A percentile compares a stretch with the other conserved stretches of the same genome.
phyloP scores from a whole-genome alignment of 2,888 invertebrate species.

The Priocnemis perturbator region DNA sequence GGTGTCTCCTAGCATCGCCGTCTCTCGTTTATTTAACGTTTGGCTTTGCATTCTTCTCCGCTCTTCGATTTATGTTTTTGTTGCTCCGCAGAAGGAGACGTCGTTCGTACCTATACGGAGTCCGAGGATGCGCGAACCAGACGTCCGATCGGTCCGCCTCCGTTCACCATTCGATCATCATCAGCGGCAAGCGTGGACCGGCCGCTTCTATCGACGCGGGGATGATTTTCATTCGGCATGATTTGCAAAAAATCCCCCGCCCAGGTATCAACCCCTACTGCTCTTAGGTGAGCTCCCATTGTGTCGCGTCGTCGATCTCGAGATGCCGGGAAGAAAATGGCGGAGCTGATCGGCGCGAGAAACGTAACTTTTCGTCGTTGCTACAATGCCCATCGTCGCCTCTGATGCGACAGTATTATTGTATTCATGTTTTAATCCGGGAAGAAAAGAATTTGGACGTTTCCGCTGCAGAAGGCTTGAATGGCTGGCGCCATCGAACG shows the following conservation, averaged over 20 bases:
- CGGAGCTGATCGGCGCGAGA: slow-evolving; percentile 30
- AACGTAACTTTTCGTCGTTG: slow-evolving; percentile 69
- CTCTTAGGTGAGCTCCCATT: slow-evolving; percentile 43
- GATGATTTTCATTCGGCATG: no score
- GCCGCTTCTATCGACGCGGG: slow-evolving; percentile 15
- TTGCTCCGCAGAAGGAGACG: slow-evolving; percentile 20
- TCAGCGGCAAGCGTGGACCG: no score
- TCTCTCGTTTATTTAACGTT: slow-evolving; percentile 58
- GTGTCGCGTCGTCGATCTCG: slow-evolving; percentile 42
- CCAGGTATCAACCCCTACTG: slow-evolving; percentile 49
- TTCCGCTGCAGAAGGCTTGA: slow-evolving; percentile 15
- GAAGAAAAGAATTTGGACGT: slow-evolving; percentile 19
- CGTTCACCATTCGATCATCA: no score
- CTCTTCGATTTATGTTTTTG: slow-evolving; percentile 30
- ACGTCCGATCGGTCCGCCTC: no score
- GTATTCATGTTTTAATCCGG: slow-evolving; percentile 69
- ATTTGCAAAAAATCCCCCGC: slow-evolving; percentile 59
- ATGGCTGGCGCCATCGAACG: no score
- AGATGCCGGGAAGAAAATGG: slow-evolving; percentile 40
- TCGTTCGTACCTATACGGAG: background rate
- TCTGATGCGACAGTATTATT: slow-evolving; percentile 62
- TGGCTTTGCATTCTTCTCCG: slow-evolving; percentile 56
- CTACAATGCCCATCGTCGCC: slow-evolving; percentile 40
- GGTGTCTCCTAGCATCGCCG: slow-evolving; percentile 24
- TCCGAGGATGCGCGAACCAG: no score